These are phyloP conservation scores for Glyptemys insculpta DNA, from an alignment of 2,797 vertebrate species.

Conservation along the genomic window DNA sequence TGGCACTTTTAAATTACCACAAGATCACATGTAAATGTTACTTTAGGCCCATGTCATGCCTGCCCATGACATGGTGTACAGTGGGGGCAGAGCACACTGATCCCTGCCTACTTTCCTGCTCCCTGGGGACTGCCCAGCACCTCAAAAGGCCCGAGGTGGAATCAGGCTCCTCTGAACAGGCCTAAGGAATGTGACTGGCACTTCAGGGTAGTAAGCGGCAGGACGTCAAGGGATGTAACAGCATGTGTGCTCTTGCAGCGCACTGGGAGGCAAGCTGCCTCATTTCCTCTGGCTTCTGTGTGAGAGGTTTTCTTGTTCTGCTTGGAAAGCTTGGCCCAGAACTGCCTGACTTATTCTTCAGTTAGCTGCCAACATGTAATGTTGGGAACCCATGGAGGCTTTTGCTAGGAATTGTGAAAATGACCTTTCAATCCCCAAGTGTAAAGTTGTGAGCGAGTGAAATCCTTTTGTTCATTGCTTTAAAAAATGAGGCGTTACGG, in stretches of 20 bases:
- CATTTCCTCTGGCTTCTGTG: accelerated
- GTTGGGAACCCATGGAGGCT: not conserved
- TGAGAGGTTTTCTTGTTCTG: not conserved
- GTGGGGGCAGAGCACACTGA: not conserved
- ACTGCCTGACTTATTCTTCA: not conserved
- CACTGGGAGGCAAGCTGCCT: accelerated
- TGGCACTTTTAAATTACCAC: not conserved
- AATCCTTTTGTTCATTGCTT: not conserved
- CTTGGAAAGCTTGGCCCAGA: not conserved
- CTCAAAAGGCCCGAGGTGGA: not conserved
- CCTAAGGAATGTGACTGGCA: accelerated
- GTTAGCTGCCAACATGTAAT: not conserved
- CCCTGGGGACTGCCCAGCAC: not conserved
- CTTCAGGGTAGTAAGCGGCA: accelerated
- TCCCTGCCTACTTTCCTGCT: not conserved
- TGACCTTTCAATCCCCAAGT: not conserved
- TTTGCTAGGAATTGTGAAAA: not conserved
- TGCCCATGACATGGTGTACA: not conserved
- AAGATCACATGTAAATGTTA: not conserved
- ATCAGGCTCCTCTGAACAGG: not conserved
- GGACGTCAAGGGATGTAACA: accelerated
- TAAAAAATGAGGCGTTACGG: not conserved
- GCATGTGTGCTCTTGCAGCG: accelerated
- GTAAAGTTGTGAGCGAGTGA: not conserved
- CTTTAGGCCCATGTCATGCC: not conserved